Evolutionary conservation across 2,113 vertebrate species (phyloP), one percentile per base, ranked within the genome.

Genomic region (Scalopus aquaticus): DNA sequence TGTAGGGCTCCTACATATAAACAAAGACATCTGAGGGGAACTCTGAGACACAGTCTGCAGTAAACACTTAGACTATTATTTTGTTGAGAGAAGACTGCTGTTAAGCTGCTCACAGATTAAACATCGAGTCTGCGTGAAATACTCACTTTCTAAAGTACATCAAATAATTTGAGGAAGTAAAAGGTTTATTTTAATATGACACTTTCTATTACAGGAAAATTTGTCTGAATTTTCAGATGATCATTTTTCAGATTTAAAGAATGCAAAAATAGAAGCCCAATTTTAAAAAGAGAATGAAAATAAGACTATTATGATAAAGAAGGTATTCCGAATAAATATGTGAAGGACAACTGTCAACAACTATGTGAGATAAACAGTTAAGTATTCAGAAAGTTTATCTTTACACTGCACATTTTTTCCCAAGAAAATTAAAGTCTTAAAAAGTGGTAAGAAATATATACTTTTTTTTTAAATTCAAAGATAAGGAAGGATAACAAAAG

Each of bases 21-120:
- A 95, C 46, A 3, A 93, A 67, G 95, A 83, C 19, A 58, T 93
- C 58, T 89, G 72, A 87, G 95, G 56, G 83, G 30, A 35, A 46
- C 28, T 85, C 78, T 60, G 64, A 95, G 91, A 83, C 30, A 83
- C 22, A 90, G 30, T 13, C n/a, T 19, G 1, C 4, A 77, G 12
- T 49, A 88, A 94, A 81, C 15, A 92, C 58, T 28, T 12, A 81
- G 42, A 28, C 35, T 5, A 11, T 5, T 44, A 42, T 28, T 81
- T 82, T 80, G 15, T 35, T 67, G n/a, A 70, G 5, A 78, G 30
- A 84, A 0, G 3, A 54, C 54, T 42, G 11, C 60, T 39, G 77
- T 46, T 81, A 88, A 77, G 54, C 15, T 86, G 58, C 1, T 39
- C 22, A 37, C 5, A 32, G 28, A 39, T 32, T 83, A 81, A 88